Conservation (phyloP, 2,888 invertebrate species). For the Lasioglossum villosulum region DNA sequence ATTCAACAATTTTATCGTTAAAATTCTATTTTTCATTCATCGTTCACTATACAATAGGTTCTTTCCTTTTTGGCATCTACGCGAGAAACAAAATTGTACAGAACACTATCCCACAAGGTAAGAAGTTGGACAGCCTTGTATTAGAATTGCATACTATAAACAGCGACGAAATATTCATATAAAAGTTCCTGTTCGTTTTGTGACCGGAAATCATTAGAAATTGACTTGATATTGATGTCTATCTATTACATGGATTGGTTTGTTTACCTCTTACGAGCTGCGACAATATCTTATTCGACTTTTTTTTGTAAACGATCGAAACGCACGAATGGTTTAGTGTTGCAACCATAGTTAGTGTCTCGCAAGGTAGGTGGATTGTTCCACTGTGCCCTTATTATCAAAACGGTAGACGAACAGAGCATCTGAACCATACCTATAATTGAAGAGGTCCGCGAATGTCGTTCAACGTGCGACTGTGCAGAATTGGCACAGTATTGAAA, state of each 20-base stretch:
- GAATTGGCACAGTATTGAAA: background rate
- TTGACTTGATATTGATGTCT: constrained; percentile 34
- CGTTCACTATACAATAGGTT: constrained; percentile 43
- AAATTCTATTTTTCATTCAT: constrained; percentile 47
- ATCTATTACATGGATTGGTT: constrained; percentile 21
- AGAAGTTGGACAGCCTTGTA: constrained; percentile 56
- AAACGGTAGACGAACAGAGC: background rate
- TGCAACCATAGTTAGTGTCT: background rate
- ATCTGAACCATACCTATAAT: background rate
- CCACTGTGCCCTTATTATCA: background rate
- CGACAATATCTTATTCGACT: constrained; percentile 31
- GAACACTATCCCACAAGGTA: constrained; percentile 35
- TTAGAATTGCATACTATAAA: constrained; percentile 35
- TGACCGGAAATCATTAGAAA: constrained; percentile 24
- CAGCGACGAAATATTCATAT: constrained; percentile 20
- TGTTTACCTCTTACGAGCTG: background rate
- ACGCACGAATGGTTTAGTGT: background rate
- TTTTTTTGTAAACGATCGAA: constrained; percentile 11
- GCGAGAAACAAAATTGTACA: constrained; percentile 27
- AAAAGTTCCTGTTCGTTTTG: constrained; percentile 27
- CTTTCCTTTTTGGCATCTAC: constrained; percentile 30
- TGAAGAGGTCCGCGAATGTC: background rate
- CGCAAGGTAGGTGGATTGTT: background rate
- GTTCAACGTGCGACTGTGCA: background rate
- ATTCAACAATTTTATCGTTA: constrained; percentile 50